Conservation (phyloP, 2,113 vertebrate genomes). For the Odobenus rosmarus region DNA sequence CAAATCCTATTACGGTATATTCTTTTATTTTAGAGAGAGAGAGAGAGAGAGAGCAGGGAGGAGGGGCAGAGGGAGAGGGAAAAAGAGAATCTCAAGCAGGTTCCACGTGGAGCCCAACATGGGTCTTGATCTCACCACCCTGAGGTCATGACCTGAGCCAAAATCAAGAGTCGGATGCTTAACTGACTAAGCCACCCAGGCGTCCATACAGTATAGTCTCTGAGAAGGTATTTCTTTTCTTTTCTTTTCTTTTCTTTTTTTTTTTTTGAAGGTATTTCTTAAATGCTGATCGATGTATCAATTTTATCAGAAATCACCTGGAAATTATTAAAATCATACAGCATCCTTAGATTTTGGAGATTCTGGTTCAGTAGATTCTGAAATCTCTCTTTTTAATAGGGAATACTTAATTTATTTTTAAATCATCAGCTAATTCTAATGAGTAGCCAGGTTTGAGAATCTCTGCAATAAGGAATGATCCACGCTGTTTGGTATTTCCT, state of each 20-base stretch:
- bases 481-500: conserved; percentile 9
- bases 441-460: conserved; percentile 21
- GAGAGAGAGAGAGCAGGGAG: neutral
- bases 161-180: neutral
- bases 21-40: neutral
- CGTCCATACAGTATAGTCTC: neutral
- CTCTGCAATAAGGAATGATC: neutral
- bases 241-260: too few relatives aligned
- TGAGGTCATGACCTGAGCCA: neutral
- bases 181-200: neutral
- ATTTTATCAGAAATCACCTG: conserved; percentile 25
- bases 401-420: conserved; percentile 33
- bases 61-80: neutral
- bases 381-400: conserved; percentile 13
- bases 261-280: conserved; percentile 12
- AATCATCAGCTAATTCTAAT: neutral
- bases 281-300: neutral
- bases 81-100: neutral
- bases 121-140: neutral
- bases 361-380: conserved; percentile 20
- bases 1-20: neutral
- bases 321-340: conserved; percentile 25
- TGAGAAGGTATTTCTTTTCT: neutral
- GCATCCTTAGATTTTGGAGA: neutral
- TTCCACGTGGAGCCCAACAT: neutral